Percentiles rank a stretch among this genome's conserved stretches.
Conservation (phyloP, 2,113 vertebrate species). For the Malurus cyaneus region DNA sequence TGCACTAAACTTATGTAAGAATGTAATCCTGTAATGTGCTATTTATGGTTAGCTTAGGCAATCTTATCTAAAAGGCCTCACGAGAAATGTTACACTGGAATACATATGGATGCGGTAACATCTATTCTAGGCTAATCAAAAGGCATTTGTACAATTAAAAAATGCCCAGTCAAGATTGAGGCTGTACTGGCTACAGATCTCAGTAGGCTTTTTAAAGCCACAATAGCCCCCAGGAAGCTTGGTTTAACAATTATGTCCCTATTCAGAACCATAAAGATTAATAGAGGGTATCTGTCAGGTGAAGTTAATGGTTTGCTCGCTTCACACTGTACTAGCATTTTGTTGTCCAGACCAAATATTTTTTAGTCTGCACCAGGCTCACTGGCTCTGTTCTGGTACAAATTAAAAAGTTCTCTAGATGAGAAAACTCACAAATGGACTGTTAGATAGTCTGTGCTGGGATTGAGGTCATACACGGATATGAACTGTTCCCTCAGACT, state of each 20-base stretch:
- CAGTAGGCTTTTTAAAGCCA: neutral
- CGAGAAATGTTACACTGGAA: neutral
- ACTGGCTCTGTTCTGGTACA: neutral
- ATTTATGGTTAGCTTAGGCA: neutral
- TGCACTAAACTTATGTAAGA: neutral
- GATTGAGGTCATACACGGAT: neutral
- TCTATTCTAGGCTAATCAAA: neutral
- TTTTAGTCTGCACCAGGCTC: neutral
- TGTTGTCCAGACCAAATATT: neutral
- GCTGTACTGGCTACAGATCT: neutral
- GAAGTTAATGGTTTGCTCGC: neutral
- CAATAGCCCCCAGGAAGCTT: neutral
- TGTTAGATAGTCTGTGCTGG: neutral
- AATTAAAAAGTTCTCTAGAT: neutral
- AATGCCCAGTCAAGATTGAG: neutral
- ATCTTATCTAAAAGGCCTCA: neutral
- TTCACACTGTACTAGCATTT: neutral
- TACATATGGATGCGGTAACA: neutral
- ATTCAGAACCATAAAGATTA: neutral
- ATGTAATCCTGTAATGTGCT: neutral
- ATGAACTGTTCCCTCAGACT: neutral
- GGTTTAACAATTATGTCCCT: neutral
- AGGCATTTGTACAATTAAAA: neutral
- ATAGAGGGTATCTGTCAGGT: neutral
- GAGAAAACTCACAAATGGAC: neutral